Evolutionary conservation across 2,888 invertebrate species (phyloP).

Genomic region (Neria commutata): DNA sequence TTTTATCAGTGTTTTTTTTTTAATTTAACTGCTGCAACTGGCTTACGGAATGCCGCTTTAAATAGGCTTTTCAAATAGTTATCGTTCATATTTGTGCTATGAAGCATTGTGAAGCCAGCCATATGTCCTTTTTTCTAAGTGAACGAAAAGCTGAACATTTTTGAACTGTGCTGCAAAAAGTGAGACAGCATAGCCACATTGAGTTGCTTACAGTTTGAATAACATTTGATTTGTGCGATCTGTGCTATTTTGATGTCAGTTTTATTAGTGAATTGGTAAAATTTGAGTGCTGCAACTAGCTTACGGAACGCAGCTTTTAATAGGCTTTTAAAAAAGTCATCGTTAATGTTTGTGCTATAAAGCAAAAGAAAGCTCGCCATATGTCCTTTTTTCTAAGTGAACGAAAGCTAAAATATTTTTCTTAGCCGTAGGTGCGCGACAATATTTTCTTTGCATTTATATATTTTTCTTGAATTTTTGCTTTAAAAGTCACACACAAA

Average conservation of each 20-base stretch:
- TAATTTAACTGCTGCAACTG: background rate
- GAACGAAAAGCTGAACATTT: no score
- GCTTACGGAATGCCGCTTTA: background rate
- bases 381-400: background rate
- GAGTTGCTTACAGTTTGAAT: no score
- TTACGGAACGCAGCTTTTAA: background rate
- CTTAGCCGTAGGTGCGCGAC: no score
- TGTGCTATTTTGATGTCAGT: background rate
- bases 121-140: slow-evolving; percentile 1
- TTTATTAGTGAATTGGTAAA: background rate
- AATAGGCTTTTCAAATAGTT: background rate
- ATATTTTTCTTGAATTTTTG: no score
- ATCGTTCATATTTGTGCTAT: background rate
- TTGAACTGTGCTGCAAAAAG: no score
- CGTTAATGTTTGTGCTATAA: background rate
- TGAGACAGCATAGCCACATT: no score
- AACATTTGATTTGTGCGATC: background rate
- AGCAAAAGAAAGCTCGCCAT: background rate
- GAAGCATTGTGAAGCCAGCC: background rate
- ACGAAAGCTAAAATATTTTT: no score
- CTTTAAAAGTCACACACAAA: no score
- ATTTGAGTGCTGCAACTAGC: background rate
- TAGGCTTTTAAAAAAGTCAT: background rate
- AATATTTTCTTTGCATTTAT: no score
- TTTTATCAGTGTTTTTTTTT: background rate